Evolutionary conservation across 2,113 vertebrate species (phyloP).

Genomic region (Grallaria varia): DNA sequence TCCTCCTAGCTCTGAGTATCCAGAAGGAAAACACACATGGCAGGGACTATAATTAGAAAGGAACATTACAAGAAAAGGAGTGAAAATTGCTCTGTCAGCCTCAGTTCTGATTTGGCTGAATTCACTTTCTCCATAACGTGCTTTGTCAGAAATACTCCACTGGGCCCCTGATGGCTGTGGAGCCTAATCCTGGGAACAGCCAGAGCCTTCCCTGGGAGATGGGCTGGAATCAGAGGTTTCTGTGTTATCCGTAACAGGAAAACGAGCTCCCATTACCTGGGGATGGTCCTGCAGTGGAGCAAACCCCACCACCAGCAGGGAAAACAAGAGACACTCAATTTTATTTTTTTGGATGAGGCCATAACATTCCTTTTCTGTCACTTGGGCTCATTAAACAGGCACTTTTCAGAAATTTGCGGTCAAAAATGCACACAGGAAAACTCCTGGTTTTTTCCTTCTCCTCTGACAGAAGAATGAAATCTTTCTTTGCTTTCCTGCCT

Average conservation of each 20-base stretch:
- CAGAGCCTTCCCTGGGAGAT: neutral
- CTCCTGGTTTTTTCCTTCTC: neutral
- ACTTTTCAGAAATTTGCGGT: neutral
- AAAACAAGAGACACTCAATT: neutral
- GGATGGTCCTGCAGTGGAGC: neutral
- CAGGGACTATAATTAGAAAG: constrained; percentile 1
- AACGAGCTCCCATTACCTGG: neutral
- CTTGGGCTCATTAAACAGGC: neutral
- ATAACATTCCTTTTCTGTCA: neutral
- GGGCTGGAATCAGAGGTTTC: neutral
- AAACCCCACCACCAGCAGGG: neutral
- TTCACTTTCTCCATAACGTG: neutral
- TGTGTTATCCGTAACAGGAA: neutral
- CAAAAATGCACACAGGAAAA: neutral
- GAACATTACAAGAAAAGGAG: neutral
- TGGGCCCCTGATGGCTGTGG: neutral
- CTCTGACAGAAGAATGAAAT: neutral
- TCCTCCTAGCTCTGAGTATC: neutral
- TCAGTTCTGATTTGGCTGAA: neutral
- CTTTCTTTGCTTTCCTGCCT: neutral
- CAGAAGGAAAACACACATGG: neutral
- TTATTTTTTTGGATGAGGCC: neutral
- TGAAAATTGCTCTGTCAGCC: constrained; percentile 17
- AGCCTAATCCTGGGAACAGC: neutral
- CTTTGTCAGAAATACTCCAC: constrained; percentile 9